Evolutionary conservation across 2,888 invertebrate genomes (phyloP).

Genomic region (Aporophyla lueneburgensis): DNA sequence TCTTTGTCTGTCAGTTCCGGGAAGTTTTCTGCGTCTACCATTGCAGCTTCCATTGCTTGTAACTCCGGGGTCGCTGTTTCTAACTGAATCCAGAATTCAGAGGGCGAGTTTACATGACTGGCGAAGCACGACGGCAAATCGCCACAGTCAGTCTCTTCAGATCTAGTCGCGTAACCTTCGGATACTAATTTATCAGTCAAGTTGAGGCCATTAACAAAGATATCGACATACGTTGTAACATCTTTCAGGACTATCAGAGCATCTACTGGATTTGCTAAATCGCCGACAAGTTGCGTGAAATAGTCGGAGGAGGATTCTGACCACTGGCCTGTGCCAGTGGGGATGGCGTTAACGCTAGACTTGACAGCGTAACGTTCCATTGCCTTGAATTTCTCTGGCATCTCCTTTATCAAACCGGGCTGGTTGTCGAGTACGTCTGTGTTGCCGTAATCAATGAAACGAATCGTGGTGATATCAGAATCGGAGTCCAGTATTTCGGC

Average conservation of each 20-base stretch:
- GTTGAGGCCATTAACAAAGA: constrained; percentile 91
- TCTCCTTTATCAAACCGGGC: constrained; percentile 90
- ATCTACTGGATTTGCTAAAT: constrained; percentile 87
- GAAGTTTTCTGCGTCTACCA: constrained; percentile 90
- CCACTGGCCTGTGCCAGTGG: constrained; percentile 92
- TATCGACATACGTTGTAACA: constrained; percentile 92
- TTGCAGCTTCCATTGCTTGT: constrained; percentile 90
- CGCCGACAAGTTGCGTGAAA: constrained; percentile 89
- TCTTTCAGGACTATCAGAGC: constrained; percentile 91
- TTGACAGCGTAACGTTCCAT: constrained; percentile 91
- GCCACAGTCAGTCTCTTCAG: constrained; percentile 89
- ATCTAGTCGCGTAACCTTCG: constrained; percentile 90
- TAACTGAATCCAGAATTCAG: constrained; percentile 95
- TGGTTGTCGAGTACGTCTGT: constrained; percentile 93
- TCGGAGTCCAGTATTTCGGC: constrained; percentile 96
- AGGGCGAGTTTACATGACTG: constrained; percentile 93
- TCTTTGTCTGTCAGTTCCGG: constrained; percentile 85
- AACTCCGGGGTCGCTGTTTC: constrained; percentile 91
- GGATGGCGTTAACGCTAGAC: constrained; percentile 93
- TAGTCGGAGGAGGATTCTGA: constrained; percentile 92
- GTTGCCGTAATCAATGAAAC: constrained; percentile 95
- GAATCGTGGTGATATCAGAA: constrained; percentile 93
- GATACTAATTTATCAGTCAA: constrained; percentile 91
- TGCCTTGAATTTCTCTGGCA: constrained; percentile 91
- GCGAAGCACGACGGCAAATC: constrained; percentile 92